These are phyloP conservation scores for Etheostoma perlongum DNA, from an alignment of 2,797 vertebrate genomes.

Conservation along the genomic window DNA sequence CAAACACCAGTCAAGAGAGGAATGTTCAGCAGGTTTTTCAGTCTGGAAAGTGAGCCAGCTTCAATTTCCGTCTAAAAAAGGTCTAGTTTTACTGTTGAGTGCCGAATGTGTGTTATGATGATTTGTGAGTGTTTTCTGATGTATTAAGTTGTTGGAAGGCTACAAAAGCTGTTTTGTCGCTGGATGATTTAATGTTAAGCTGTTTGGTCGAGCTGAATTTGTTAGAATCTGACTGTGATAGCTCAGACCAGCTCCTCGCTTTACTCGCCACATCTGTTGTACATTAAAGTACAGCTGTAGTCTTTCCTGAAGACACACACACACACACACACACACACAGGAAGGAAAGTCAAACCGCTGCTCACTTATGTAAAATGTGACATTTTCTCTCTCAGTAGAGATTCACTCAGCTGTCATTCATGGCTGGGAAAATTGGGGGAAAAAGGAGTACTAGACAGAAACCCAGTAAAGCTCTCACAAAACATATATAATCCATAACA, in stretches of 20 bases:
- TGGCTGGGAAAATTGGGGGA: conserved; percentile 4
- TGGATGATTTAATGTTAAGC: conserved; percentile 50
- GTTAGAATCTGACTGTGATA: conserved; percentile 42
- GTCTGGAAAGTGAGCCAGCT: conserved; percentile 11
- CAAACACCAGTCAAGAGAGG: conserved; percentile 36
- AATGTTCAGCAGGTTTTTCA: conserved; percentile 24
- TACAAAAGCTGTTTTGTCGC: conserved; percentile 33
- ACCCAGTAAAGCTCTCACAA: background rate
- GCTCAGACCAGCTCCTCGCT: conserved; percentile 49
- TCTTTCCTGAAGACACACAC: conserved; percentile 77
- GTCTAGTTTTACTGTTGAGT: conserved; percentile 15
- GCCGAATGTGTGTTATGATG: conserved; percentile 26
- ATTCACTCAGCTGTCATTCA: conserved; percentile 74
- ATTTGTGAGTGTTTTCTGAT: conserved; percentile 48
- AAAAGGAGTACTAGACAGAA: background rate
- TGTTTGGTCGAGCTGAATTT: conserved; percentile 17
- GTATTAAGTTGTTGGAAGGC: conserved; percentile 32
- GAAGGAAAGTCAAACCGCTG: conserved; percentile 85
- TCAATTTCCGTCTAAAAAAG: conserved; percentile 44
- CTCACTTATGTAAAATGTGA: conserved; percentile 85
- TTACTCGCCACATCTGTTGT: conserved; percentile 85
- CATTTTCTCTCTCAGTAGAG: conserved; percentile 79
- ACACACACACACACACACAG: conserved; percentile 48
- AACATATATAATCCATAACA: background rate
- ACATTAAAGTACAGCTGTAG: conserved; percentile 89